These are phyloP conservation scores for Lycodopsis pacificus DNA, from an alignment of 2,797 vertebrate species.

Conservation along the genomic window DNA sequence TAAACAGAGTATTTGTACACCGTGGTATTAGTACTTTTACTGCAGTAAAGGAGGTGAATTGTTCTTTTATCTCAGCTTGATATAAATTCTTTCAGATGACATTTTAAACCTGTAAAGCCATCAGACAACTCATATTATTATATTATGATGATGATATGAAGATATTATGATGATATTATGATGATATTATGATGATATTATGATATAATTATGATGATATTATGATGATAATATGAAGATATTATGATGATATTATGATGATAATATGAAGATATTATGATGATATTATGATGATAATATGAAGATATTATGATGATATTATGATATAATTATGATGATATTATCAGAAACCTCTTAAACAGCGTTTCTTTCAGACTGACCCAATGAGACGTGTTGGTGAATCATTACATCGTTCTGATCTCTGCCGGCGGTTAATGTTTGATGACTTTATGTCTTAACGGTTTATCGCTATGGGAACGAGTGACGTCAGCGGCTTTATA, in stretches of 20 bases:
- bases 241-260: too few species aligned
- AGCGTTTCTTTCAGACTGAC: background rate
- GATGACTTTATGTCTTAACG: slow-evolving; percentile 37
- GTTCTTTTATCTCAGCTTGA: background rate
- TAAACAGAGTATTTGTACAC: background rate
- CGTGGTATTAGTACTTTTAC: background rate
- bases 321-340: too few species aligned
- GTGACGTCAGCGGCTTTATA: slow-evolving; percentile 24
- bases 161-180: too few species aligned
- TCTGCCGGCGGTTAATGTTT: slow-evolving; percentile 62
- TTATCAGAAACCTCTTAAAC: background rate
- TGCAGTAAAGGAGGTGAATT: background rate
- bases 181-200: too few species aligned
- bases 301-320: too few species aligned
- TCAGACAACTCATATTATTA: background rate
- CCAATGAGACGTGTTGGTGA: slow-evolving; percentile 11
- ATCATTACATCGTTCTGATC: background rate
- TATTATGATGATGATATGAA: too few species aligned
- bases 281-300: too few species aligned
- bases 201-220: too few species aligned
- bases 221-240: too few species aligned
- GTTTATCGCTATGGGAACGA: slow-evolving; percentile 10
- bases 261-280: too few species aligned
- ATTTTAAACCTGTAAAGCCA: background rate
- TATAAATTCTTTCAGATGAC: too few species aligned